Evolutionary conservation across 2,797 vertebrate genomes (phyloP).

Genomic region (Pseudocheirus occidentalis): DNA sequence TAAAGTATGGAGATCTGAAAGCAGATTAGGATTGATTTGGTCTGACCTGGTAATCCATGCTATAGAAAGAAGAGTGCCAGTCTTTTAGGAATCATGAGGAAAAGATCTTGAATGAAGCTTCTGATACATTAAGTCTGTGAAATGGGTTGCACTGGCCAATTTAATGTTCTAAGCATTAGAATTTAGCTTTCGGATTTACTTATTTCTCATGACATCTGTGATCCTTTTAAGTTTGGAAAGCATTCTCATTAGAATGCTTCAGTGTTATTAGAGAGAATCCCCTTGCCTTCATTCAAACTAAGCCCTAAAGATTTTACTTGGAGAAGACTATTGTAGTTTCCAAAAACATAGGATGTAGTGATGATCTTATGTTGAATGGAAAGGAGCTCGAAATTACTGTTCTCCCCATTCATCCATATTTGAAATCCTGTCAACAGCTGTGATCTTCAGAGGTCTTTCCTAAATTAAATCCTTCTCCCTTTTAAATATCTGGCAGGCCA

Average conservation of each 20-base stretch:
- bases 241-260: background rate
- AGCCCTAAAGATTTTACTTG: conserved; percentile 43
- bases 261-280: background rate
- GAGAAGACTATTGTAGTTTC: conserved; percentile 6
- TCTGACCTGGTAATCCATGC: background rate
- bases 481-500: background rate
- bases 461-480: background rate
- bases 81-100: conserved; percentile 21
- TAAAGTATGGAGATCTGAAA: background rate
- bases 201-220: conserved; percentile 44
- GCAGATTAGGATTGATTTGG: background rate
- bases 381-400: conserved; percentile 25
- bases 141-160: background rate
- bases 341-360: conserved; percentile 51
- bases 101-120: background rate
- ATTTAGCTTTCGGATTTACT: background rate
- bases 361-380: conserved; percentile 56
- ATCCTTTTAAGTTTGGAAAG: conserved; percentile 12
- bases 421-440: background rate
- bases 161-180: background rate
- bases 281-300: conserved; percentile 16
- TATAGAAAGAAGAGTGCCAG: background rate
- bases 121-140: background rate
- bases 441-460: background rate
- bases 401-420: conserved; percentile 3